phyloP scores from a whole-genome alignment of 1,140 invertebrate species.

The Tribolium castaneum region DNA sequence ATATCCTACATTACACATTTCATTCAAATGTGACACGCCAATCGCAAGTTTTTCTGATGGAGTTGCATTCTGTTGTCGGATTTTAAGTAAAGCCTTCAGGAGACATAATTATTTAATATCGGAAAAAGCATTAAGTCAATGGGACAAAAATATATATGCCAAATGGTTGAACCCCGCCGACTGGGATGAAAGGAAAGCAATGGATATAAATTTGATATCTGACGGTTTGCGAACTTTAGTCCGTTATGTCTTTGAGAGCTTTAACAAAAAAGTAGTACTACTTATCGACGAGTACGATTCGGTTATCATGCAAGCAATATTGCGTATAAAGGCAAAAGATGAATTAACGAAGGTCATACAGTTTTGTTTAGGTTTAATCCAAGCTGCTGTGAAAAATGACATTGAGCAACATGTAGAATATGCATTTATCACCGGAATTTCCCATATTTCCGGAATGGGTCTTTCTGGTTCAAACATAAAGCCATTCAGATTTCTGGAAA shows the following conservation, averaged over 20 bases:
- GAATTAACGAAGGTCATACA: not conserved
- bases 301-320: not conserved
- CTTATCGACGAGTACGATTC: not conserved
- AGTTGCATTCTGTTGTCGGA: too few relatives aligned
- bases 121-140: too few relatives aligned
- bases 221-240: too few relatives aligned
- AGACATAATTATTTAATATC: too few relatives aligned
- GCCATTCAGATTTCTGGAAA: slow-evolving; percentile 3
- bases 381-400: slow-evolving; percentile 4
- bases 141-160: too few relatives aligned
- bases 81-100: too few relatives aligned
- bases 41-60: too few relatives aligned
- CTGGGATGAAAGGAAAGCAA: too few relatives aligned
- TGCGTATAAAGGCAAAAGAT: not conserved
- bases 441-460: not conserved
- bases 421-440: slow-evolving; percentile 4
- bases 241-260: too few relatives aligned
- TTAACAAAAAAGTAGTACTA: too few relatives aligned
- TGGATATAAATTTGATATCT: too few relatives aligned
- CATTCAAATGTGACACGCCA: not conserved
- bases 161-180: too few relatives aligned
- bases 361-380: slow-evolving; percentile 5
- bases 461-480: slow-evolving; percentile 7
- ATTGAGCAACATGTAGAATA: not conserved
- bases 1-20: not conserved